A percentile compares a stretch with the other conserved stretches of the same genome.
Evolutionary conservation across 2,888 invertebrate genomes (phyloP).

Genomic region (Selenia dentaria): DNA sequence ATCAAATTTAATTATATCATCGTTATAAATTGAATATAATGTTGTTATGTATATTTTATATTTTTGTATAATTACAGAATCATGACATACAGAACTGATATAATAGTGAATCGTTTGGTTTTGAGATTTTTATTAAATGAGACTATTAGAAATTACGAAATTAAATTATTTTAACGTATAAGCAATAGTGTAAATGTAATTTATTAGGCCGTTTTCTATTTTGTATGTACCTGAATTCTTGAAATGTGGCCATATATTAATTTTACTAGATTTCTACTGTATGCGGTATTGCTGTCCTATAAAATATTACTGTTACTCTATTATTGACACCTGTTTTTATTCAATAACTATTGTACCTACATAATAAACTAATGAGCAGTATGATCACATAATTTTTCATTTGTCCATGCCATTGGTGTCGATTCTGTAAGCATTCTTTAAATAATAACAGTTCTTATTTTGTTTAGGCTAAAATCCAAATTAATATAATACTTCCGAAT

Average conservation of each 20-base stretch:
- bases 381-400: constrained; percentile 25
- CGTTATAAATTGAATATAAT: constrained; percentile 59
- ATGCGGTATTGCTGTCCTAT: constrained; percentile 56
- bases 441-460: too few species aligned
- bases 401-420: too few species aligned
- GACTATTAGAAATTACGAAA: constrained; percentile 74
- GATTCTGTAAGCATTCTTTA: too few species aligned
- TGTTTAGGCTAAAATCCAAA: too few species aligned
- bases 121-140: constrained; percentile 70
- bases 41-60: constrained; percentile 58
- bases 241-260: constrained; percentile 81
- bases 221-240: constrained; percentile 82
- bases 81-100: constrained; percentile 74
- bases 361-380: constrained; percentile 73
- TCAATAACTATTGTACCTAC: constrained; percentile 59
- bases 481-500: too few species aligned
- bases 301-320: constrained; percentile 61
- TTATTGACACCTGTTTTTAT: constrained; percentile 73
- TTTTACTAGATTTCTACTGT: constrained; percentile 49
- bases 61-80: constrained; percentile 62
- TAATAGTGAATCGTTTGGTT: constrained; percentile 58
- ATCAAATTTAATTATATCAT: constrained; percentile 48
- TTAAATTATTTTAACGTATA: constrained; percentile 76
- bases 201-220: constrained; percentile 70
- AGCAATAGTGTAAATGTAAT: constrained; percentile 62